Percentiles rank a stretch among this genome's conserved stretches.
phyloP scores from a whole-genome alignment of 1,140 invertebrate genomes.

The Cherax quadricarinatus region DNA sequence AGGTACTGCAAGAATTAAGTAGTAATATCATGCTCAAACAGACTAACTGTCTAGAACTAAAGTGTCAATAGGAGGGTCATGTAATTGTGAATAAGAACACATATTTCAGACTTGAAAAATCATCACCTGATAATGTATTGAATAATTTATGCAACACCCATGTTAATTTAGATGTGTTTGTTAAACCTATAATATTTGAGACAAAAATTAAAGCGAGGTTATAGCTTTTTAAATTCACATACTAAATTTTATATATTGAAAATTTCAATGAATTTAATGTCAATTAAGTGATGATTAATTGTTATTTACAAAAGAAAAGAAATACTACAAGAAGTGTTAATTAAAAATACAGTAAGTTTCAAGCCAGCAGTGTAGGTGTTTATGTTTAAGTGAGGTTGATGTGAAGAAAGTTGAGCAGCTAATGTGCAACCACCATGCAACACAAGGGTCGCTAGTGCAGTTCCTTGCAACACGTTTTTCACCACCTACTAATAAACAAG shows the following conservation, averaged over 20 bases:
- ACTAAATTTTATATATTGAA: neutral
- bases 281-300: neutral
- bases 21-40: neutral
- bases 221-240: constrained; percentile 1
- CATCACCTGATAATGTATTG: neutral
- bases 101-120: neutral
- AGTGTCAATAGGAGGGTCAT: neutral
- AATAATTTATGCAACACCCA: neutral
- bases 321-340: neutral
- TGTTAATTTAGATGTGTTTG: neutral
- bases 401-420: neutral
- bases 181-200: neutral
- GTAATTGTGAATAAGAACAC: neutral
- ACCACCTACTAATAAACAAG: too few species aligned
- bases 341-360: neutral
- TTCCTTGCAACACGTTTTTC: neutral
- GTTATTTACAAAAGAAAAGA: neutral
- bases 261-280: neutral
- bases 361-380: neutral
- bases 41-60: neutral
- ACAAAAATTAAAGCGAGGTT: neutral
- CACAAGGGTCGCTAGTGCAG: too few species aligned
- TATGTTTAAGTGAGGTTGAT: neutral
- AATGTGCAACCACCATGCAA: neutral
- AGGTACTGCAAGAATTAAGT: neutral